These are phyloP conservation scores for Vultur gryphus DNA, from an alignment of 2,797 vertebrate genomes.

Conservation along the genomic window DNA sequence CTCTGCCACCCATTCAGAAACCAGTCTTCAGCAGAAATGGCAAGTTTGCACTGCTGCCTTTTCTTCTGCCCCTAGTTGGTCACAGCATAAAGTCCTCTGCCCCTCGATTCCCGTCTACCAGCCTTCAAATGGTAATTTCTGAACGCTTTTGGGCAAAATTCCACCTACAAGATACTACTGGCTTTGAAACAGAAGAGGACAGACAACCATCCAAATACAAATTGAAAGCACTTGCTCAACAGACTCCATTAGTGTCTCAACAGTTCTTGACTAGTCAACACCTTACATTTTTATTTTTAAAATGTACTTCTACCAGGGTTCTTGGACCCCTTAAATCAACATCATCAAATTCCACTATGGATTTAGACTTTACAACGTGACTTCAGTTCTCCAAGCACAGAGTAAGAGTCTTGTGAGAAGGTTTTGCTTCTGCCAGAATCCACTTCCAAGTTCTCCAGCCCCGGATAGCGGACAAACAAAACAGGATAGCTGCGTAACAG, in stretches of 20 bases:
- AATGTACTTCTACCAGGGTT: not conserved
- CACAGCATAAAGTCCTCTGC: not conserved
- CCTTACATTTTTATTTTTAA: not conserved
- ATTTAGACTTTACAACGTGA: constrained; percentile 54
- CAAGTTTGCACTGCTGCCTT: not conserved
- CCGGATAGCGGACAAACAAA: not conserved
- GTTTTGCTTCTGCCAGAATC: constrained; percentile 18
- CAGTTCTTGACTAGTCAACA: not conserved
- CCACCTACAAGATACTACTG: not conserved
- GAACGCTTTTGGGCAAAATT: not conserved
- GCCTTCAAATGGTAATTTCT: not conserved
- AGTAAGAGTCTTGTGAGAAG: constrained; percentile 56
- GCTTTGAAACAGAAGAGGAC: constrained; percentile 10
- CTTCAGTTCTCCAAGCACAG: constrained; percentile 37
- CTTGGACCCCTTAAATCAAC: constrained; percentile 2
- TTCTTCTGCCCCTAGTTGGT: not conserved
- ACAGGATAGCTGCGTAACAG: not conserved
- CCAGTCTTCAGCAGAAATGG: not conserved
- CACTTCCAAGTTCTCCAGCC: constrained; percentile 28
- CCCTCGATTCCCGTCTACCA: not conserved
- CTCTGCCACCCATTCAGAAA: constrained; percentile 4
- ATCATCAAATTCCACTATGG: not conserved
- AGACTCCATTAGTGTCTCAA: not conserved
- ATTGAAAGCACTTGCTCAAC: constrained; percentile 20
- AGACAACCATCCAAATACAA: constrained; percentile 12